Conservation (phyloP, 2,797 vertebrate genomes). For the Ambastaia sidthimunki region DNA sequence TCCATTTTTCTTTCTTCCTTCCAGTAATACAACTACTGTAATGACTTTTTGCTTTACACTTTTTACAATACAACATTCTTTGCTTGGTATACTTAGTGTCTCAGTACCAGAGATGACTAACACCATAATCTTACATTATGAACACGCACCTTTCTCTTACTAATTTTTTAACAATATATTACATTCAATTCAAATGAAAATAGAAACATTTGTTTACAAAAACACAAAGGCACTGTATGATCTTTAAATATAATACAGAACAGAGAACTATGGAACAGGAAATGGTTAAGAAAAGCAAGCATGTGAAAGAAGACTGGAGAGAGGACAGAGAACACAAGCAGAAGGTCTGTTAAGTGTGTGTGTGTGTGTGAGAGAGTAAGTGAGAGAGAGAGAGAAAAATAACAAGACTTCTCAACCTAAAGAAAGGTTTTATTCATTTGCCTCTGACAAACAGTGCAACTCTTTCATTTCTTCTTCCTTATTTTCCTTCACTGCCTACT, state of each 20-base stretch:
- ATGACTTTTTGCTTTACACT: background rate
- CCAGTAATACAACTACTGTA: background rate
- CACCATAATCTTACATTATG: background rate
- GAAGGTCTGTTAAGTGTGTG: constrained; percentile 2
- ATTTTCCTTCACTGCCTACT: constrained; percentile 9
- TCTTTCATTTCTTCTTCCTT: constrained; percentile 46
- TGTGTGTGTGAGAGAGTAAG: no score
- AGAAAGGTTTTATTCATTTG: constrained; percentile 76
- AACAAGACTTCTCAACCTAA: constrained; percentile 40
- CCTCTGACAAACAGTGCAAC: constrained; percentile 64
- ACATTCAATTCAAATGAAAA: background rate
- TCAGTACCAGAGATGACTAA: background rate
- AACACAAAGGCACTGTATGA: background rate
- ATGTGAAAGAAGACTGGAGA: background rate
- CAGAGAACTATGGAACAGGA: background rate
- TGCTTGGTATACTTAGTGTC: background rate
- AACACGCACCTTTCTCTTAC: no score
- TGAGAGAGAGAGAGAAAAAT: constrained; percentile 14
- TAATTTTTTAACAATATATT: background rate
- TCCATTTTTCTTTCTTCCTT: background rate
- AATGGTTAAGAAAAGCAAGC: constrained; percentile 17
- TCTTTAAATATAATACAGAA: constrained; percentile 2
- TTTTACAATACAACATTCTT: constrained; percentile 17
- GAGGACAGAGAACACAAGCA: constrained; percentile 9
- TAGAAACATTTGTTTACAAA: background rate